phyloP scores from a whole-genome alignment of 2,797 vertebrate genomes.

The Schizothorax lantsangensis region DNA sequence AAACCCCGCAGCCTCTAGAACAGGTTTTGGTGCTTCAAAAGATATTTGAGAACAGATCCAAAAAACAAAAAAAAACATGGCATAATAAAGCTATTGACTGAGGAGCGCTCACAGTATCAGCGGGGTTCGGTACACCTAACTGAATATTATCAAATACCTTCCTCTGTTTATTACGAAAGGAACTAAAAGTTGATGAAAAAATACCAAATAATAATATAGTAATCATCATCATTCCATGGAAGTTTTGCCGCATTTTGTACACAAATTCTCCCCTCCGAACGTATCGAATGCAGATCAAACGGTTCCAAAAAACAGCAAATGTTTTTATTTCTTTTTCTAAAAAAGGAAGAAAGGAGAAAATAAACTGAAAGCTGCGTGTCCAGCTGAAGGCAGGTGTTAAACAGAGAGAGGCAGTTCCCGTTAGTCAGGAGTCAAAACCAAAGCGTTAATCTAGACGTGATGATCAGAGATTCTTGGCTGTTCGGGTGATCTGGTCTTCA shows the following conservation, averaged over 20 bases:
- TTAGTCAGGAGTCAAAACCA: conserved; percentile 76
- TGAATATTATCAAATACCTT: conserved; percentile 84
- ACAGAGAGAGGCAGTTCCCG: conserved; percentile 85
- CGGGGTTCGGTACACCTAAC: conserved; percentile 82
- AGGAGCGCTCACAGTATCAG: conserved; percentile 89
- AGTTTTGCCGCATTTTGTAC: conserved; percentile 81
- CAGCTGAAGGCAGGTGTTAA: conserved; percentile 84
- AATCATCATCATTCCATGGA: conserved; percentile 72
- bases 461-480: conserved; percentile 68
- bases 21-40: conserved; percentile 76
- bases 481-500: conserved; percentile 63
- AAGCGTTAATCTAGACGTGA: conserved; percentile 80
- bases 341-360: conserved; percentile 61
- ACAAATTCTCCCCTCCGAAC: conserved; percentile 76
- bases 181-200: conserved; percentile 86
- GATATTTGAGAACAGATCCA: conserved; percentile 79
- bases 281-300: conserved; percentile 56
- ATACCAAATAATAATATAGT: conserved; percentile 77
- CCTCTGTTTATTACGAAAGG: conserved; percentile 82
- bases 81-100: conserved; percentile 81
- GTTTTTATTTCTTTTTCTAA: conserved; percentile 62
- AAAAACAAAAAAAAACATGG: conserved; percentile 36
- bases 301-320: conserved; percentile 70
- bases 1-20: conserved; percentile 70
- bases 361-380: conserved; percentile 74